Evolutionary conservation across 2,113 vertebrate genomes (phyloP).

Genomic region (Tachysurus fulvidraco): DNA sequence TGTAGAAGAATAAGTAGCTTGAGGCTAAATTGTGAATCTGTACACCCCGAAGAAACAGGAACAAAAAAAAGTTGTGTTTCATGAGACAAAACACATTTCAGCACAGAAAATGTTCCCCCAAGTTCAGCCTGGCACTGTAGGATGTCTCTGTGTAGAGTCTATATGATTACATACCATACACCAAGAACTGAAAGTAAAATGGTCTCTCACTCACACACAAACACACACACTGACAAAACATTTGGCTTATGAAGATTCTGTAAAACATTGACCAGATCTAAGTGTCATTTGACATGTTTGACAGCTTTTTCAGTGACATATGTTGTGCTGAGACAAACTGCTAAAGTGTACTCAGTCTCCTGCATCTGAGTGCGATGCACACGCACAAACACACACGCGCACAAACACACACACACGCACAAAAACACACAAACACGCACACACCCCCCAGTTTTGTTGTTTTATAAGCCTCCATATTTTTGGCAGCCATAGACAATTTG

Average conservation of each 20-base stretch:
- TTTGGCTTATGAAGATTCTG: not conserved
- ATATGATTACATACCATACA: not conserved
- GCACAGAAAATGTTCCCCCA: not conserved
- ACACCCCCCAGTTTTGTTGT: not conserved
- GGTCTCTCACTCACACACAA: not conserved
- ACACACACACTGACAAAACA: not conserved
- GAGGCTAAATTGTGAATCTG: slow-evolving; percentile 12
- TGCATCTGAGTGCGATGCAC: not conserved
- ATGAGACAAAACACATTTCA: not conserved
- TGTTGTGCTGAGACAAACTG: not conserved
- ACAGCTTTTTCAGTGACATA: not conserved
- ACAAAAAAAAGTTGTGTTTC: not conserved
- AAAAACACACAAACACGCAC: not conserved
- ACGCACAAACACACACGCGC: not conserved
- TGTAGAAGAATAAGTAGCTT: slow-evolving; percentile 17
- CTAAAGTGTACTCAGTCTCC: not conserved
- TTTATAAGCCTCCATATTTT: not conserved
- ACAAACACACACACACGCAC: not conserved
- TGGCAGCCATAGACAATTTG: not conserved
- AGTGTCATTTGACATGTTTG: not conserved
- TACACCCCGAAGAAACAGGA: not conserved
- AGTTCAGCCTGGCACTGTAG: not conserved
- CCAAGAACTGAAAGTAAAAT: not conserved
- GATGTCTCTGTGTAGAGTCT: not conserved
- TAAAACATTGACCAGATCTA: not conserved